Evolutionary conservation across 2,113 vertebrate species (phyloP), one percentile per base, ranked within the genome.

Genomic region (Sapayoa aenigma): DNA sequence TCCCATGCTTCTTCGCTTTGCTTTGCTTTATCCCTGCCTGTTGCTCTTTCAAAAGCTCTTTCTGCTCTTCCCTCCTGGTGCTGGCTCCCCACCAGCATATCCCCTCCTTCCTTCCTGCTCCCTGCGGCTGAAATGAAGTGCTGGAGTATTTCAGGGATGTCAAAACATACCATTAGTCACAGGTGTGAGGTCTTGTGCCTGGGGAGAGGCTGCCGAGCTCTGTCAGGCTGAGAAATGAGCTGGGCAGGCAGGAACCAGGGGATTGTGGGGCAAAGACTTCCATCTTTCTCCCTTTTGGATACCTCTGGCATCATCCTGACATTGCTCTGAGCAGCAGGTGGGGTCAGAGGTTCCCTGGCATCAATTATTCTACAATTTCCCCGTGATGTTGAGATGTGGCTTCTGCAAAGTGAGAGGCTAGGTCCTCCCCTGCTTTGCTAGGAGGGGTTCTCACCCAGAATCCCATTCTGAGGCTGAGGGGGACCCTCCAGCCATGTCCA

Each of bases 91-190:
- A 76, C 25, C n/a, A 55, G 65, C 76, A 11, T 4, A 50, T 92
- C 89, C 87, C 80, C 91, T 90, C 90, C 94, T 93, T 90, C 56
- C 91, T 92, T 94, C 89, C 76, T 75, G 73, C 88, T 97, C 94
- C 93, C 93, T 21, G 65, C 1, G 84, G 93, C 92, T 95, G 69
- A 84, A 96, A 93, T 31, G 78, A 90, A 85, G 73, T 86, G 93
- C 79, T 66, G 84, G 95, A 95, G 92, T 89, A 81, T 96, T 96
- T 96, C 95, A 95, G 96, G 90, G 96, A 94, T 95, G 95, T 97
- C 95, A 97, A 96, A 97, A 93, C 87, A 96, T 21, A 56, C 91
- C 52, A n/a, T 97, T 95, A 95, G 94, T 97, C 82, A 88, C 79
- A 63, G 87, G 60, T 14, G 7, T 72, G 83, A 95, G 93, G 89